Evolutionary conservation across 2,888 invertebrate species (phyloP), one percentile per base, ranked within the genome.

Genomic region (Gastracanthus pulcherrimus): DNA sequence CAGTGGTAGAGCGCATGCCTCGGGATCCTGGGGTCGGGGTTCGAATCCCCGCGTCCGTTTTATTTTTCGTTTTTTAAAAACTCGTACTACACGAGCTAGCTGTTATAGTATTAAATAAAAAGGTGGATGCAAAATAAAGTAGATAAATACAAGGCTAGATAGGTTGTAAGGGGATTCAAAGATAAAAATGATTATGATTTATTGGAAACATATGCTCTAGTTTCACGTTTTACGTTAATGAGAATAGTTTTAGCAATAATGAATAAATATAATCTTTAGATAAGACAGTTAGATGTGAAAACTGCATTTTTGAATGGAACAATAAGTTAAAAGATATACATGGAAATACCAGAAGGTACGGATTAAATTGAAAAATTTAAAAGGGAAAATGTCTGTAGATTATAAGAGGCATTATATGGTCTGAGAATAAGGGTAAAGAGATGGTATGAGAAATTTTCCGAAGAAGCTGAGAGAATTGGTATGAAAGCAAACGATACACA

Each of bases 291-390:
- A 2, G 80, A 82, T 48, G 82, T 83, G 11, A 84, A 83, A 69
- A 85, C 84, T 38, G 86, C 86, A 13, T 87, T 87, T 69, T 58
- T 87, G 7, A 83, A 87, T 45, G 85, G 84, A 48, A 38, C 7
- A 7, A 36, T 81, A 13, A 71, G 81, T 1, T 76, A 82, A 36
- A 48, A 69, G 6, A 62, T 83, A 5, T 81, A 51, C 9, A 84
- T 84, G 78, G 78, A 82, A 45, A 83, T 84, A 29, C 83, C 82
- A 36, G 80, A 80, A 16, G 82, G 79, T 16, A 31, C 26, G 7
- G 45, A 76, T 9, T 45, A n/a, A n/a, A 41, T 75, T 13, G 34
- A 41, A 31, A 45, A n/a, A n/a, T n/a, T 31, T 0, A 79, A 64
- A 69, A 11, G 34, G 64, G 64, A 19, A 4, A 80, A 80, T 34